phyloP scores from a whole-genome alignment of 2,797 vertebrate species.

The Esox masquinongy region DNA sequence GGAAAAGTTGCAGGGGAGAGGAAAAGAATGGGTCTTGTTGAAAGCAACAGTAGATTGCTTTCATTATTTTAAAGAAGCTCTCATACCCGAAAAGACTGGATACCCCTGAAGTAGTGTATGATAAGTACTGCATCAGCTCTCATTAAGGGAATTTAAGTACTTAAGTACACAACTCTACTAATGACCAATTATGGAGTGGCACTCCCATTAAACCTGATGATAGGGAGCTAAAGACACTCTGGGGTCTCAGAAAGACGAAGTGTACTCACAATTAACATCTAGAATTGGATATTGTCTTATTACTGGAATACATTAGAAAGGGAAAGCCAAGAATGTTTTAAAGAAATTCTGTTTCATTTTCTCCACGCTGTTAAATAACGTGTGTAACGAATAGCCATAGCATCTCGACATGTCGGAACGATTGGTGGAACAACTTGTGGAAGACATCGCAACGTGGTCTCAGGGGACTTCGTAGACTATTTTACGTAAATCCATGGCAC shows the following conservation, averaged over 20 bases:
- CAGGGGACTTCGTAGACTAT: too few relatives aligned
- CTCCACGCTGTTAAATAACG: neutral
- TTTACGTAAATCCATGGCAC: too few relatives aligned
- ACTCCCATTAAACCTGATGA: slow-evolving; percentile 68
- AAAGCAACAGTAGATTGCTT: too few relatives aligned
- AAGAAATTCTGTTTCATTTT: neutral
- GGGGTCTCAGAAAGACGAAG: slow-evolving; percentile 56
- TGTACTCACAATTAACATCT: neutral
- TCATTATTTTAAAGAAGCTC: too few relatives aligned
- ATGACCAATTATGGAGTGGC: slow-evolving; percentile 73
- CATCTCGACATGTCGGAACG: too few relatives aligned
- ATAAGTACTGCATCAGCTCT: slow-evolving; percentile 53
- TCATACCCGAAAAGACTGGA: too few relatives aligned
- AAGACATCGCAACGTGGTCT: too few relatives aligned
- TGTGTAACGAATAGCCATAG: too few relatives aligned
- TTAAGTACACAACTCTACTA: slow-evolving; percentile 64
- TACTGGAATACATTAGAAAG: neutral
- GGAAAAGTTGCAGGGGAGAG: too few relatives aligned
- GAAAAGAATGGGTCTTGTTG: too few relatives aligned
- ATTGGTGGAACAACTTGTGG: too few relatives aligned
- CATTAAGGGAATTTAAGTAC: slow-evolving; percentile 71
- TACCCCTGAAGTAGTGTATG: neutral
- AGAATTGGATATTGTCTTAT: neutral
- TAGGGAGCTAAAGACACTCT: slow-evolving; percentile 56
- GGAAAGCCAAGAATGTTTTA: neutral